phyloP scores from a whole-genome alignment of 2,113 vertebrate species.

The Podarcis cretensis region DNA sequence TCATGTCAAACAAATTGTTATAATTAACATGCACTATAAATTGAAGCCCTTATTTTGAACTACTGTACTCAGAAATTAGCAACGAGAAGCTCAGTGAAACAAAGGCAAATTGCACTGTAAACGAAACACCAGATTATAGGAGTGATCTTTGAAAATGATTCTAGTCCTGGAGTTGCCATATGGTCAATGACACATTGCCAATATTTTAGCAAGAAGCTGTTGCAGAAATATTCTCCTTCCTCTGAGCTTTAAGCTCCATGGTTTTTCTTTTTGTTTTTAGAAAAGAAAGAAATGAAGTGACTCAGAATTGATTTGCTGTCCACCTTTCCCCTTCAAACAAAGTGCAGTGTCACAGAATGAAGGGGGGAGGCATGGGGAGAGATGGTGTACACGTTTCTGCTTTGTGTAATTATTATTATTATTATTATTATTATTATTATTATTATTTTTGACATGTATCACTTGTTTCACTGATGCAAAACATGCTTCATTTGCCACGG shows the following conservation, averaged over 20 bases:
- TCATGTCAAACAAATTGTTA: conserved; percentile 4
- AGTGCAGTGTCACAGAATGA: not conserved
- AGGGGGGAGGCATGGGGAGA: not conserved
- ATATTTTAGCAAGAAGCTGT: not conserved
- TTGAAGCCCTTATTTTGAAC: not conserved
- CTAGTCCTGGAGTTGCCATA: fast-evolving
- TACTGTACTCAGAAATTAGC: not conserved
- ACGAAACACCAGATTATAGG: not conserved
- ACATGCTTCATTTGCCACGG: not conserved
- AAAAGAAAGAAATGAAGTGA: not conserved
- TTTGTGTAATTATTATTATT: no score
- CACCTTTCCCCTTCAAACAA: not conserved
- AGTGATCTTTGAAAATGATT: not conserved
- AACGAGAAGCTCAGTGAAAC: not conserved
- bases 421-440: not conserved
- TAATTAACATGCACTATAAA: not conserved
- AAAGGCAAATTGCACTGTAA: not conserved
- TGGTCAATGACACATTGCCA: not conserved
- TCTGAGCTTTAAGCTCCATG: not conserved
- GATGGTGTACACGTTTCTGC: not conserved
- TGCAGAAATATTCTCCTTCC: not conserved
- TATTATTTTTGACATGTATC: not conserved
- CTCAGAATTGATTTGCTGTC: not conserved
- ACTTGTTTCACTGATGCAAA: not conserved
- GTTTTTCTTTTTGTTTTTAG: not conserved